Evolutionary conservation across 1,140 invertebrate species (phyloP).

Genomic region (Dolichoris vasculosae): DNA sequence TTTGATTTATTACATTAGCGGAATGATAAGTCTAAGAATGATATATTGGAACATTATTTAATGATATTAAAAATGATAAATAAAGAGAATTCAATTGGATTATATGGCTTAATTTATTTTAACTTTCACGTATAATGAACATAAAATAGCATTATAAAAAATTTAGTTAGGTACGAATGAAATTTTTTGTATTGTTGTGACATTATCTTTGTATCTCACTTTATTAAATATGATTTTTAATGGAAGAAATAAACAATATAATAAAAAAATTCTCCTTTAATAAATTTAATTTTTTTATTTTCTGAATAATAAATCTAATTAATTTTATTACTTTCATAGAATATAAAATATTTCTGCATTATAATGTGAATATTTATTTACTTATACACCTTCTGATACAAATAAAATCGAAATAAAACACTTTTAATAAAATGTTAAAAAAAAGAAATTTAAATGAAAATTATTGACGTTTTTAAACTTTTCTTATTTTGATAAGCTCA

Average conservation of each 20-base stretch:
- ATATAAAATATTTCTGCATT: too few species aligned
- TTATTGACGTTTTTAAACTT: not conserved
- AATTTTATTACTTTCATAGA: too few species aligned
- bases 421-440: not conserved
- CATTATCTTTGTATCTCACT: conserved; percentile 34
- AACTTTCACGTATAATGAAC: not conserved
- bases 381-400: too few species aligned
- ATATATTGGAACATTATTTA: not conserved
- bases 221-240: conserved; percentile 33
- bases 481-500: too few species aligned
- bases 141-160: not conserved
- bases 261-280: not conserved
- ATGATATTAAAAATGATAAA: not conserved
- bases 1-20: not conserved
- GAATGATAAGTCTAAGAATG: not conserved
- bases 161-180: not conserved
- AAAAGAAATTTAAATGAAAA: not conserved
- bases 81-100: not conserved
- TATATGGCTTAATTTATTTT: not conserved
- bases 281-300: not conserved
- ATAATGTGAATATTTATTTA: too few species aligned
- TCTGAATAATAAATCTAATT: too few species aligned
- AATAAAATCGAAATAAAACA: not conserved
- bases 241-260: conserved; percentile 31
- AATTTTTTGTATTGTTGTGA: not conserved